A percentile compares a stretch with the other conserved stretches of the same genome.
These are phyloP conservation scores for Oncorhynchus mykiss DNA, from an alignment of 2,113 vertebrate genomes.

Conservation along the genomic window DNA sequence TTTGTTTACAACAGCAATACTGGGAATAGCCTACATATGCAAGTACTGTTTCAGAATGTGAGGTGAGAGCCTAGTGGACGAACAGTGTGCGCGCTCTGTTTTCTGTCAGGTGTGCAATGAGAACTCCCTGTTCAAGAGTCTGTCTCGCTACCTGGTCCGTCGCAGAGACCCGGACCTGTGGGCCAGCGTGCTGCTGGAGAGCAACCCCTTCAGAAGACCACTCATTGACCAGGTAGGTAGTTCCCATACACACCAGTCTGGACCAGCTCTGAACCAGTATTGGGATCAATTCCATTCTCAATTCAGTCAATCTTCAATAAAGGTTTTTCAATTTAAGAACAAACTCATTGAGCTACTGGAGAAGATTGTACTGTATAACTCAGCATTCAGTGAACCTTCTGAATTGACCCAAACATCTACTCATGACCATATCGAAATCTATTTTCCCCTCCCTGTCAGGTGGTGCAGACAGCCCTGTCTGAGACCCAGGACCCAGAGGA, in stretches of 20 bases:
- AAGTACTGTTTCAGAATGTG: no score
- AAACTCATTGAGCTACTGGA: constrained; percentile 96
- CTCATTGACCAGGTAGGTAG: constrained; percentile 90
- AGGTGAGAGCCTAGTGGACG: no score
- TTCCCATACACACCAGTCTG: constrained; percentile 12
- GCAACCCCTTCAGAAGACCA: constrained; percentile 90
- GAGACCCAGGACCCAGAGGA: constrained; percentile 98
- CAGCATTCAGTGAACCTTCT: constrained; percentile 90
- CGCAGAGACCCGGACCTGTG: constrained; percentile 94
- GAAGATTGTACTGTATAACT: constrained; percentile 97
- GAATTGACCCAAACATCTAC: no score
- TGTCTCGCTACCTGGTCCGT: constrained; percentile 94
- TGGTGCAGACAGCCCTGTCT: constrained; percentile 95
- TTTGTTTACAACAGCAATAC: no score
- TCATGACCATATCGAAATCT: not conserved
- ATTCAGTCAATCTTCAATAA: no score
- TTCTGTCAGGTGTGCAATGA: constrained; percentile 92
- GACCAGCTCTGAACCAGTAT: no score
- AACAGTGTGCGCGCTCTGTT: not conserved
- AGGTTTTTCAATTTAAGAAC: constrained; percentile 56
- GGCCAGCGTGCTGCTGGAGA: constrained; percentile 93
- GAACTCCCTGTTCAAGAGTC: constrained; percentile 98
- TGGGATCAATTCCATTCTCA: no score
- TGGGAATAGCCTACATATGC: no score
- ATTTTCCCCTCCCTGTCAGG: constrained; percentile 67